A percentile compares a stretch with the other conserved stretches of the same genome.
These are phyloP conservation scores for Chironex yamaguchii DNA, from an alignment of 30 jellyfish, hydroid and myxozoan species.

Conservation along the genomic window DNA sequence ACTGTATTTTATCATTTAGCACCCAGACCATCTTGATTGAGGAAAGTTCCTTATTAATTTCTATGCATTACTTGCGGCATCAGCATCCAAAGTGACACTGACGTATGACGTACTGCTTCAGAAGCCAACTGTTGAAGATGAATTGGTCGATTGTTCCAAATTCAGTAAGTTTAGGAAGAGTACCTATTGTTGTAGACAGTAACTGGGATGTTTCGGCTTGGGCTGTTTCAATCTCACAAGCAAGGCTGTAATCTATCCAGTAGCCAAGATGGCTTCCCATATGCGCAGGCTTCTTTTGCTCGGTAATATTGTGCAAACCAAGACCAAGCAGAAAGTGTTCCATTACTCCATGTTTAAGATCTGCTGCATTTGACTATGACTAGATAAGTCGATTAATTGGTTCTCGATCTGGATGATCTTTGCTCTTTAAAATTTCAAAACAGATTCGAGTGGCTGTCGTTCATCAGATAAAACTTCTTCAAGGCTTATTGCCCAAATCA, in stretches of 20 bases:
- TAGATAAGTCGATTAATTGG: neutral
- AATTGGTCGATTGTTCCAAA: slow-evolving; percentile 24
- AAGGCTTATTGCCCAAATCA: slow-evolving; percentile 35
- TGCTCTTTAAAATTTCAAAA: neutral
- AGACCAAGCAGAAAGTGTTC: slow-evolving; percentile 54
- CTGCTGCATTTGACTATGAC: slow-evolving; percentile 12
- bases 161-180: slow-evolving; percentile 45
- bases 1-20: no score
- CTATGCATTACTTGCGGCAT: neutral
- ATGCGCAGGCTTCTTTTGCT: neutral
- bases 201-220: slow-evolving; percentile 38
- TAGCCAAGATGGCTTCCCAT: slow-evolving; percentile 42
- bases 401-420: slow-evolving; percentile 25
- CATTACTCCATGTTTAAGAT: slow-evolving; percentile 30
- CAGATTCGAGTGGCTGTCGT: slow-evolving; percentile 31
- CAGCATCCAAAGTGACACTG: slow-evolving; percentile 22
- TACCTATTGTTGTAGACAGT: slow-evolving; percentile 43
- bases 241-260: slow-evolving; percentile 19
- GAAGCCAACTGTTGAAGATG: slow-evolving; percentile 43
- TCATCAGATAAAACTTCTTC: slow-evolving; percentile 24
- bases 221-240: slow-evolving; percentile 39
- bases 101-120: slow-evolving; percentile 46
- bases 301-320: slow-evolving; percentile 53
- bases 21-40: no score
- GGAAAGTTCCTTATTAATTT: slow-evolving; percentile 3